Base-by-base conservation (phyloP, 2,113 vertebrate genomes). In the Antennarius striatus region DNA sequence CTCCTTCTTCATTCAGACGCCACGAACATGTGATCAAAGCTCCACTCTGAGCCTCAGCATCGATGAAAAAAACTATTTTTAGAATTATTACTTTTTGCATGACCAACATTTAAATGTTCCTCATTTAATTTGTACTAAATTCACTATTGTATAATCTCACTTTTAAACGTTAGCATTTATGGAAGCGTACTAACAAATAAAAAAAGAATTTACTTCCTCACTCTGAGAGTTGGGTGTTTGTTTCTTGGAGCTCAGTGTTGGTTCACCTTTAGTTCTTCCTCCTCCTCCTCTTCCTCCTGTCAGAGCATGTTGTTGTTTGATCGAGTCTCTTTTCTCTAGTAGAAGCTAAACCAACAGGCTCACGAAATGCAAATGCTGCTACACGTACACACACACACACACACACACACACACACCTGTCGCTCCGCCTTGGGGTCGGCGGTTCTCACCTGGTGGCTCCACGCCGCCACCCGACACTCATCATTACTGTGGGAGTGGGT, bases 261-360 rank as follows among this genome's bases (percentile, higher is more conserved):
- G 4, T 57, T 61, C 71, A 10, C 52, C 49, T 28, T 63, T 49
- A 43, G 22, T 76, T 52, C 65, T 54, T 67, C 58, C 42, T 71
- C 42, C 15, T 15, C 36, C 15, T 15, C 1, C 42, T 52, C 47
- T 7, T 36, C 50, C 48, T 14, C 13, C 52, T 32, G 22, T 29
- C 28, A 11, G 4, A 3, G 22, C 5, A 22, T 58, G 53, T 67
- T 56, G 5, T 15, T 58, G 53, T 73, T 29, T 17, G 49, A 9
- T 15, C 16, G 4, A 10, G 49, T 10, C 16, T 50, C 48, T 16
- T 16, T 17, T 16, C 80, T 81, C 68, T 59, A 73, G 85, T 82
- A 69, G 71, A 63, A 75, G 82, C 83, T 88, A 82, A 91, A 92
- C 90, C 76, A 92, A 91, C 91, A 90, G 75, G 78, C 71, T 77